A percentile compares a stretch with the other conserved stretches of the same genome.
Conservation (phyloP, 2,888 invertebrate species). For the Ornithoptera alexandrae region DNA sequence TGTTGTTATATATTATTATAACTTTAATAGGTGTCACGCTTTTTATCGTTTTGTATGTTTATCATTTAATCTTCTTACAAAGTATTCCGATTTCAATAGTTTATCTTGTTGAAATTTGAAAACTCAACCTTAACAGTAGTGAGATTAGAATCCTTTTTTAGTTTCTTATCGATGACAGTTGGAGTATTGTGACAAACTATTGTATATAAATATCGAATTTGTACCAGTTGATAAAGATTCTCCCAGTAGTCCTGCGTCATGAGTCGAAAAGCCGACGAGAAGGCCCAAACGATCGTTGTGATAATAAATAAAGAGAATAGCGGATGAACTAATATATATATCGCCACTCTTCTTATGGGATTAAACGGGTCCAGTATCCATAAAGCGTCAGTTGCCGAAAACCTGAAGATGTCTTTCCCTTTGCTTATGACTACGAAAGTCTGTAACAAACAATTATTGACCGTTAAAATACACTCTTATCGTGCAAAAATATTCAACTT, state of each 20-base stretch:
- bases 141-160: too few relatives aligned
- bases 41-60: too few relatives aligned
- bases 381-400: conserved; percentile 97
- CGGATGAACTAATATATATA: conserved; percentile 99
- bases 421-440: conserved; percentile 99
- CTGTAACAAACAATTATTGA: conserved; percentile 79
- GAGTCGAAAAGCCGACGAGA: conserved; percentile 97
- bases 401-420: conserved; percentile 99
- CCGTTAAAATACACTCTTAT: too few relatives aligned
- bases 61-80: too few relatives aligned
- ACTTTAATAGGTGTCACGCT: too few relatives aligned
- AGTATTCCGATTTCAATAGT: too few relatives aligned
- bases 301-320: conserved; percentile 99
- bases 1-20: too few relatives aligned
- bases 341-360: conserved; percentile 97
- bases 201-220: conserved; percentile 27
- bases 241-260: conserved; percentile 99
- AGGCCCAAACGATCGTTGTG: conserved; percentile 98
- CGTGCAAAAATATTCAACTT: too few relatives aligned
- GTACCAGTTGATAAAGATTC: conserved; percentile 96
- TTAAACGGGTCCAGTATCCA: conserved; percentile 98
- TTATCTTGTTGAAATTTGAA: too few relatives aligned
- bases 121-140: too few relatives aligned
- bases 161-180: too few relatives aligned
- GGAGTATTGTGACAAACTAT: too few relatives aligned